Evolutionary conservation across 1,140 invertebrate species (phyloP), one percentile per base, ranked within the genome.

Genomic region (Homarus americanus): DNA sequence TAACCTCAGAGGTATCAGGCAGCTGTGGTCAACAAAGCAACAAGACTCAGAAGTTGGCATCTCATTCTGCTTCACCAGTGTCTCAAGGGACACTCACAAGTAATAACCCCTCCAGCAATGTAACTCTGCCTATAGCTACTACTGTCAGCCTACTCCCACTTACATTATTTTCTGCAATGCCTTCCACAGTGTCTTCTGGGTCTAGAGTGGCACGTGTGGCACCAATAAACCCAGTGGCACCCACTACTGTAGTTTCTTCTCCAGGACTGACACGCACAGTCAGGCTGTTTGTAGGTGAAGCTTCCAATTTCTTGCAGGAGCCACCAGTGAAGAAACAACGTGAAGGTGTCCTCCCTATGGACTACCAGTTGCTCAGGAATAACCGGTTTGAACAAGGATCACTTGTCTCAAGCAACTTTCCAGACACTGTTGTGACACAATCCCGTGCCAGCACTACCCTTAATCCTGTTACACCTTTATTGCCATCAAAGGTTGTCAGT

Each of bases 171-270:
- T 72, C 86, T 7, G 76, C 75, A 44, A 34, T 88, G 76, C 86
- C 76, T 44, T 83, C 88, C 41, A 90, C 88, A 24, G 66, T 78
- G 2, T 75, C 34, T 24, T 36, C 88, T 28, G 72, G 80, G 1
- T 28, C 88, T 20, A 76, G 63, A 58, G 80, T 76, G 34, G 80
- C 88, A 24, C 63, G 72, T 40, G 88, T 90, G 41, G 88, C 88
- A n/a, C 88, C 80, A 32, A 73, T 90, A 44, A 69, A 41, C 12
- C 79, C 87, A n/a, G 69, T 90, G 17, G 88, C 88, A 20, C 82
- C 88, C 10, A 90, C 88, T 5, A 90, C 88, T n/a, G 80, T 84
- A 28, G 88, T 90, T 20, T 90, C 88, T n/a, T 90, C 88, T 32
- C 80, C 88, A 28, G 88, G 66, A 34, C 24, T 90, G 12, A 83